These are phyloP conservation scores for Drosophila burlai DNA, from an alignment of 1,140 invertebrate genomes.

Conservation along the genomic window DNA sequence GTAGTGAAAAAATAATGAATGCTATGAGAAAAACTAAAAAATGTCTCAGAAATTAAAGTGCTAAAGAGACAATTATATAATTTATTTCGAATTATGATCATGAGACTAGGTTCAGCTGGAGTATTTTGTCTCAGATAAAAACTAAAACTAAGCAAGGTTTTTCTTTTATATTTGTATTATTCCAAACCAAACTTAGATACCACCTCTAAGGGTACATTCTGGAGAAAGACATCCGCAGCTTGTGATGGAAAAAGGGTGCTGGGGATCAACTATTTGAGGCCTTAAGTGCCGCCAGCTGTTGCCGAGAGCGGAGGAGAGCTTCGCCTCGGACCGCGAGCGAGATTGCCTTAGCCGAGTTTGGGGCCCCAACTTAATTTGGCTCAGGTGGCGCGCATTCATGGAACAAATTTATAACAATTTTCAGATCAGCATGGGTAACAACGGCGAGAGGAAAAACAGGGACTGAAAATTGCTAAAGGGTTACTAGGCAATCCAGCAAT, in stretches of 20 bases:
- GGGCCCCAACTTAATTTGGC: slow-evolving; percentile 76
- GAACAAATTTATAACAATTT: slow-evolving; percentile 81
- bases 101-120: no score
- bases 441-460: slow-evolving; percentile 35
- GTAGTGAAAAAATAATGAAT: no score
- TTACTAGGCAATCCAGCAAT: slow-evolving; percentile 46
- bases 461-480: slow-evolving; percentile 40
- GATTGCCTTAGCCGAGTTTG: slow-evolving; percentile 66
- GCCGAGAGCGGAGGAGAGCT: slow-evolving; percentile 36
- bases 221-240: slow-evolving; percentile 33
- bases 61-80: no score
- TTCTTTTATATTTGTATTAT: no score
- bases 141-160: no score
- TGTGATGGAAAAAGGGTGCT: slow-evolving; percentile 34
- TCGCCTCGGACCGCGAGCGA: slow-evolving; percentile 34
- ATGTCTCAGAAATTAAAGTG: no score
- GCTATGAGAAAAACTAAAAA: no score
- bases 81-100: no score
- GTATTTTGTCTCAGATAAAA: no score
- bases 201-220: slow-evolving; percentile 7
- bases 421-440: slow-evolving; percentile 56
- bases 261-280: slow-evolving; percentile 63
- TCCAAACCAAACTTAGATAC: background rate
- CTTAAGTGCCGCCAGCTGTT: slow-evolving; percentile 80
- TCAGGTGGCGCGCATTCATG: slow-evolving; percentile 77